A percentile compares a stretch with the other conserved stretches of the same genome.
These are phyloP conservation scores for Pangasius larnaudii DNA, from an alignment of 2,797 vertebrate genomes.

Conservation along the genomic window DNA sequence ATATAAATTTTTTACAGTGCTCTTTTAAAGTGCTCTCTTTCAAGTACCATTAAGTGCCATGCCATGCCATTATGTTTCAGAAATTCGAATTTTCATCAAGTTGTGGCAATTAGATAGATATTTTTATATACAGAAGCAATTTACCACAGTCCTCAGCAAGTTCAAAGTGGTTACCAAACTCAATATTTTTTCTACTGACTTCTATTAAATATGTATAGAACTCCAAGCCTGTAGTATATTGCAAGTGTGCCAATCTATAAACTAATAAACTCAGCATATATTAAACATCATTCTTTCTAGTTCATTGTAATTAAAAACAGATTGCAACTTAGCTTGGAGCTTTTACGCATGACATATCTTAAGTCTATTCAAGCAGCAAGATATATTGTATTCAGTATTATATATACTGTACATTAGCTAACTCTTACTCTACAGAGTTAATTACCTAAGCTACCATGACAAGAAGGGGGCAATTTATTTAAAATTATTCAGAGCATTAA, in stretches of 20 bases:
- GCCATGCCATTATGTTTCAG: background rate
- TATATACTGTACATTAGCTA: no score
- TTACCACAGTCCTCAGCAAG: background rate
- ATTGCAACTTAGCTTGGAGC: background rate
- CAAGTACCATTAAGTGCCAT: background rate
- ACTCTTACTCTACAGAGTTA: no score
- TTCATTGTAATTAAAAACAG: background rate
- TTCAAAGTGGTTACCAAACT: background rate
- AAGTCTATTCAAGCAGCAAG: no score
- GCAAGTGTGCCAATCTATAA: background rate
- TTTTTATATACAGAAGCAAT: background rate
- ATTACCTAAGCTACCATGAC: no score
- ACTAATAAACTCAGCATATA: background rate
- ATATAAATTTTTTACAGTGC: background rate
- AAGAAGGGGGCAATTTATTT: no score
- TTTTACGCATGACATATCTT: no score
- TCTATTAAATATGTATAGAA: background rate
- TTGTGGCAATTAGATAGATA: background rate
- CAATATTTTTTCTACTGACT: background rate
- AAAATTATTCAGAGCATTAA: no score
- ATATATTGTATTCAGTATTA: no score
- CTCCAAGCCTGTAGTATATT: background rate
- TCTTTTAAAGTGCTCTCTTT: no score
- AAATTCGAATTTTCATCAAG: background rate
- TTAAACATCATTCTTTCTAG: background rate